These are phyloP conservation scores for Idaea aversata DNA, from an alignment of 2,888 invertebrate species.

Conservation along the genomic window DNA sequence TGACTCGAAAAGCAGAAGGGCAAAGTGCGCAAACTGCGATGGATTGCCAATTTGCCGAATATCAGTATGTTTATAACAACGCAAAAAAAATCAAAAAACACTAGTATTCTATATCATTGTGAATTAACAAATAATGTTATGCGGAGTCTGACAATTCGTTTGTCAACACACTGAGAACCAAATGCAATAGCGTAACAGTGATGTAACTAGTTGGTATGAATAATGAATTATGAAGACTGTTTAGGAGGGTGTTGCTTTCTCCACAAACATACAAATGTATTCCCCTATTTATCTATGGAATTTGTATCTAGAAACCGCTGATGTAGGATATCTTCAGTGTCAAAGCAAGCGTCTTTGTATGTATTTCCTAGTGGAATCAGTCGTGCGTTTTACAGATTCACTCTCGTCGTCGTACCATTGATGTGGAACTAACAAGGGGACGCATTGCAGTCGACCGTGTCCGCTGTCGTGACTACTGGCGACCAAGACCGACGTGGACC, in stretches of 20 bases:
- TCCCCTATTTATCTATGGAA: no score
- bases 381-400: constrained; percentile 57
- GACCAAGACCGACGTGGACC: not conserved
- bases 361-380: constrained; percentile 30
- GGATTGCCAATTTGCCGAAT: no score
- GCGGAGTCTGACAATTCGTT: no score
- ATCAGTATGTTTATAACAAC: not conserved
- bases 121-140: no score
- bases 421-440: constrained; percentile 56
- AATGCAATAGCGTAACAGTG: no score
- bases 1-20: no score
- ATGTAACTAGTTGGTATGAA: no score
- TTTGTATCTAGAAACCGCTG: not conserved
- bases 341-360: constrained; percentile 27
- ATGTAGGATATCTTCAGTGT: constrained; percentile 10
- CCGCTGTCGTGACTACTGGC: constrained; percentile 56
- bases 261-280: no score
- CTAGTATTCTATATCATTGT: not conserved
- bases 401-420: constrained; percentile 61
- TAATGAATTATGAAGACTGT: no score
- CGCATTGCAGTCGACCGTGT: constrained; percentile 49
- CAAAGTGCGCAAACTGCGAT: no score
- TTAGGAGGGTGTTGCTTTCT: no score
- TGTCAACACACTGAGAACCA: no score
- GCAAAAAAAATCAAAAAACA: constrained; percentile 8